phyloP scores from a whole-genome alignment of 2,797 vertebrate species.

The Fistularia commersonii region DNA sequence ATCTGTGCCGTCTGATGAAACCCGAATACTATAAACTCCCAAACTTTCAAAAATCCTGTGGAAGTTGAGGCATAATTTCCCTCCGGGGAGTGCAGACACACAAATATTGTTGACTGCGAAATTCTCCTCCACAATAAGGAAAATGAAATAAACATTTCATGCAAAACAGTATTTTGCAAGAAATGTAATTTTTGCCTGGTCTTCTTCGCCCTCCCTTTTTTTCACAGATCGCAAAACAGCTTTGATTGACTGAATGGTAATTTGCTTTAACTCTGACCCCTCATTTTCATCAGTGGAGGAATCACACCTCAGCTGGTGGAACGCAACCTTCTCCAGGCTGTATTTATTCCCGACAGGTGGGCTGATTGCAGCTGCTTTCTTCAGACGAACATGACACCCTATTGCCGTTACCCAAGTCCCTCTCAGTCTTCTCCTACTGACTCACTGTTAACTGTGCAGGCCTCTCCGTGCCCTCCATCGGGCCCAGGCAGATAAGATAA shows the following conservation, averaged over 20 bases:
- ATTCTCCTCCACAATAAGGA: constrained; percentile 1
- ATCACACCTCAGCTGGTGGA: constrained; percentile 38
- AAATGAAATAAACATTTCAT: constrained; percentile 11
- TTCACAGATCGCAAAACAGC: constrained; percentile 19
- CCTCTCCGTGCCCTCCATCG: constrained; percentile 30
- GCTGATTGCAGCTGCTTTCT: constrained; percentile 57
- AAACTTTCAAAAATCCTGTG: constrained; percentile 17
- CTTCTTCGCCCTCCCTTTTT: constrained; percentile 1
- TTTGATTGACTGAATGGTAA: constrained; percentile 53
- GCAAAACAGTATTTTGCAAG: constrained; percentile 14
- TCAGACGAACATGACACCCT: constrained; percentile 50
- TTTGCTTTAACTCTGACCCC: constrained; percentile 49
- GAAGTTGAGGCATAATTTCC: constrained; percentile 20
- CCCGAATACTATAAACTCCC: constrained; percentile 5
- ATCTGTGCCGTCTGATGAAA: constrained; percentile 20
- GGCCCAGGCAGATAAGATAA: no score
- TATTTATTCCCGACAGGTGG: constrained; percentile 55
- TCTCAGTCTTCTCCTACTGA: constrained; percentile 37
- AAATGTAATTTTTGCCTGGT: constrained; percentile 24
- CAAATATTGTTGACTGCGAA: no score
- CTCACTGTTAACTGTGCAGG: not conserved
- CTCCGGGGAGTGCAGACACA: constrained; percentile 4
- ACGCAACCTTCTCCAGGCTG: constrained; percentile 34
- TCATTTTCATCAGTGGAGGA: constrained; percentile 53
- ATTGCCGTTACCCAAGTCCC: constrained; percentile 51